Base-by-base conservation (phyloP, 2,113 vertebrate genomes). In the Acanthochromis polyacanthus region DNA sequence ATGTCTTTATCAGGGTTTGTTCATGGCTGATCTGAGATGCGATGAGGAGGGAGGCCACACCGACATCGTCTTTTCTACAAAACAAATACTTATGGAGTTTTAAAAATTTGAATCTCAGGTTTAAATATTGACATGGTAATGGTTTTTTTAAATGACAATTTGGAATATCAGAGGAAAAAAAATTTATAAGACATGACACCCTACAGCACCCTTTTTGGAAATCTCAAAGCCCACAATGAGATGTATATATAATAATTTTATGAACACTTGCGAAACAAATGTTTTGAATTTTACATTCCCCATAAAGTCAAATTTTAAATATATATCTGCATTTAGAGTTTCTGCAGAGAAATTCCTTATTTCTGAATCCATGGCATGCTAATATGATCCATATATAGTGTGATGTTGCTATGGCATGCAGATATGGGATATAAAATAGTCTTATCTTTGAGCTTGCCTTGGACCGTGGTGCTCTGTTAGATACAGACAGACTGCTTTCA, bases 21-120 rank as follows among this genome's bases (percentile, higher is more conserved):
- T 75, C 61, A 58, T 25, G 72, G 59, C 38, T 20, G 75, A 79
- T 67, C 19, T 59, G 55, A 80, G 55, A 60, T 63, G 40, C 61
- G 61, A 1, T 17, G 28, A 72, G 32, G 59, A 48, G 65, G 16
- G 32, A 76, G 67, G 69, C 59, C 61, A 61, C 53, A 69, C 46
- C 55, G 30, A 79, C 64, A 67, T 10, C 36, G 48, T 68, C 19
- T 81, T 88, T 90, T 87, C 40, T 83, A 87, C 30, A 64, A 65
- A 56, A 70, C 50, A 50, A 22, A 25, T 17, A 72, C 57, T 48
- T 58, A 57, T 36, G 52, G 55, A 84, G 56, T 86, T 90, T 78
- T 79, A 52, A 64, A 91, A 86, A 77, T 68, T 86, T 72, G 45
- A 83, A 92, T 92, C 93, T 95, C 94, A 95, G 93, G 93, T 94